Base-by-base conservation (phyloP, 2,888 invertebrate genomes). In the Aromia moschata region DNA sequence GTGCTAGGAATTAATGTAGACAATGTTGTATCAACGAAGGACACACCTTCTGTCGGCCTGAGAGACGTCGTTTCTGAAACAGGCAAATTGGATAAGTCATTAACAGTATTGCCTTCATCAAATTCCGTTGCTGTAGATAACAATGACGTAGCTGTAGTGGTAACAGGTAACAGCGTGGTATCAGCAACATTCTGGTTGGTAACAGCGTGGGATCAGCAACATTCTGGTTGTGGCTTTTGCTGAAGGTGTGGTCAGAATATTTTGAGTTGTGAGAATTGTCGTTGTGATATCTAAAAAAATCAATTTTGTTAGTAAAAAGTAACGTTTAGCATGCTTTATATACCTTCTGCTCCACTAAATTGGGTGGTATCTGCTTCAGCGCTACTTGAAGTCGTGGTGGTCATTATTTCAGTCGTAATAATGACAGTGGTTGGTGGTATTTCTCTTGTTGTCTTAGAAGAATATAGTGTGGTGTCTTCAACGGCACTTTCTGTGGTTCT, bases 381-480 rank as follows among this genome's bases (percentile, higher is more conserved):
- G 14, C 2, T 10, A n/a, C n/a, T n/a, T n/a, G n/a, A n/a, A 2
- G 41, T 51, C 1, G 25, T 20, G 15, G 18, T 16, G 9, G 44
- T 25, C 14, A 41, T 1, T 33, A 36, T 16, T 18, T 52, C 38
- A 20, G n/a, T 56, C 31, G 25, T 45, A 44, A 14, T 14, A 12
- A 33, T n/a, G 11, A 17, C 20, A 36, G 38, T 47, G 9, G 46
- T 49, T 38, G 37, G 43, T 16, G 18, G 44, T 20, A 36, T 36
- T 58, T 45, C 47, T 33, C n/a, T 53, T 31, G 57, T 17, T 40
- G 38, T 45, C n/a, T 58, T 64, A 36, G 55, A 15, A 17, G 60
- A 43, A 41, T 41, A 31, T n/a, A n/a, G n/a, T n/a, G n/a, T n/a
- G n/a, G n/a, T n/a, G n/a, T n/a, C n/a, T n/a, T n/a, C n/a, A n/a